phyloP scores from a whole-genome alignment of 1,140 invertebrate genomes.

The Rhyzopertha dominica region DNA sequence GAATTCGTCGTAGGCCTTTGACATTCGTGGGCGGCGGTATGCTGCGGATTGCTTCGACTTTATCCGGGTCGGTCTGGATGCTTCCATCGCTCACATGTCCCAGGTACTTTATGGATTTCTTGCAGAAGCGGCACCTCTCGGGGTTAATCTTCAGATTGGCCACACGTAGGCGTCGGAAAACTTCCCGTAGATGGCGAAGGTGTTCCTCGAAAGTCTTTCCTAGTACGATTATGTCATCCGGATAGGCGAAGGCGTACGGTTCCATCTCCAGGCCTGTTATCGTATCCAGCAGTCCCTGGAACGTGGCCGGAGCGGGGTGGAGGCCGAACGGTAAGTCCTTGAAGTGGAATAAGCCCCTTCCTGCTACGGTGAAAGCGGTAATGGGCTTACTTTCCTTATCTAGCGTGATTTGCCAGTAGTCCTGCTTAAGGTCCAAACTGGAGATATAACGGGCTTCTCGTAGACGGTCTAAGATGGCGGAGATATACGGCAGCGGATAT shows the following conservation, averaged over 20 bases:
- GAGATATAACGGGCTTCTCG: constrained; percentile 31
- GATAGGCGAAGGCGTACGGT: constrained; percentile 35
- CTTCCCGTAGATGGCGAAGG: constrained; percentile 13
- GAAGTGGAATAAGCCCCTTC: constrained; percentile 26
- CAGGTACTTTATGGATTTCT: too few relatives aligned
- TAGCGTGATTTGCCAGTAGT: constrained; percentile 38
- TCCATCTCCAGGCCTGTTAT: constrained; percentile 34
- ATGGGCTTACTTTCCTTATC: constrained; percentile 27
- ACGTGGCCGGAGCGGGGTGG: constrained; percentile 44
- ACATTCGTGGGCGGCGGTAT: too few relatives aligned
- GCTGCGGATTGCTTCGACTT: too few relatives aligned
- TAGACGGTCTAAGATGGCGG: constrained; percentile 34
- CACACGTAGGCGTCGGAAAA: constrained; percentile 21
- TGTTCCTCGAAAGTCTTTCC: constrained; percentile 14
- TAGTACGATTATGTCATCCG: constrained; percentile 25
- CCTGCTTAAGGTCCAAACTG: constrained; percentile 34
- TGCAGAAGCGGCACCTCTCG: constrained; percentile 27
- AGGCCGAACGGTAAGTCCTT: constrained; percentile 36
- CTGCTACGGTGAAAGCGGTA: constrained; percentile 28
- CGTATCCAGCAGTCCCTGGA: constrained; percentile 27
- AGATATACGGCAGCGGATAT: too few relatives aligned
- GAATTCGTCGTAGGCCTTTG: too few relatives aligned
- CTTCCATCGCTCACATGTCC: too few relatives aligned
- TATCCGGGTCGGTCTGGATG: too few relatives aligned
- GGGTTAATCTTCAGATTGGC: constrained; percentile 28